Percentiles rank a stretch among this genome's conserved stretches.
Evolutionary conservation across 1,140 invertebrate species (phyloP).

Genomic region (Drosophila chauvacae): DNA sequence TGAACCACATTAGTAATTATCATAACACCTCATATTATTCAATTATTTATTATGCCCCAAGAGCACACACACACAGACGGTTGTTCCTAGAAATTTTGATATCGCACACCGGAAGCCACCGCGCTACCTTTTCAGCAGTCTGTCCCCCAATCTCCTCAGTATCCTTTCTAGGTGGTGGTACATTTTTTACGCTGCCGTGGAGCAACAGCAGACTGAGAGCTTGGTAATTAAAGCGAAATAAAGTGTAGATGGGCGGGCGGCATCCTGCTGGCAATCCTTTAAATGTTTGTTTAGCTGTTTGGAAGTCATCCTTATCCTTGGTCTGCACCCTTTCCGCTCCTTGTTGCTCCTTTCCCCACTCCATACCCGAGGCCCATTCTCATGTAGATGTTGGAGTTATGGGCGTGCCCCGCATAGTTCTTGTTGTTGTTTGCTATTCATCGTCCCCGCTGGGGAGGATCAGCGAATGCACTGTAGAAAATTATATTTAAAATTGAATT

Average conservation of each 20-base stretch:
- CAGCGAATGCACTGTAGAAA: constrained; percentile 1
- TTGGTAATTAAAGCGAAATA: constrained; percentile 66
- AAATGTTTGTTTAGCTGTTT: constrained; percentile 65
- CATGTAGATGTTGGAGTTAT: constrained; percentile 62
- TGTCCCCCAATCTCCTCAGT: background rate
- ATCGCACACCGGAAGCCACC: constrained; percentile 6
- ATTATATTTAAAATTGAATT: background rate
- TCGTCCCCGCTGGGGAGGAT: constrained; percentile 34
- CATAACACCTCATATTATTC: constrained; percentile 8
- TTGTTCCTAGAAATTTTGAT: constrained; percentile 7
- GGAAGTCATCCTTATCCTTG: constrained; percentile 50
- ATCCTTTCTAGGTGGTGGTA: background rate
- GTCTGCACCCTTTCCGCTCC: constrained; percentile 5
- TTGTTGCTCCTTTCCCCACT: background rate
- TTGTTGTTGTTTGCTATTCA: constrained; percentile 62
- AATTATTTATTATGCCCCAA: constrained; percentile 6
- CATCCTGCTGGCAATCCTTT: constrained; percentile 55
- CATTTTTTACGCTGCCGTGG: background rate
- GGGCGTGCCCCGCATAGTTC: constrained; percentile 61
- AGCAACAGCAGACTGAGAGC: constrained; percentile 24
- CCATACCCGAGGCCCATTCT: constrained; percentile 27
- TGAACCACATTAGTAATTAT: constrained; percentile 20
- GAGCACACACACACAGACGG: background rate
- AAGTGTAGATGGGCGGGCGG: constrained; percentile 54
- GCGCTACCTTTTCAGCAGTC: background rate